A percentile compares a stretch with the other conserved stretches of the same genome.
Evolutionary conservation across 2,113 vertebrate genomes (phyloP).

Genomic region (Dasyurus viverrinus): DNA sequence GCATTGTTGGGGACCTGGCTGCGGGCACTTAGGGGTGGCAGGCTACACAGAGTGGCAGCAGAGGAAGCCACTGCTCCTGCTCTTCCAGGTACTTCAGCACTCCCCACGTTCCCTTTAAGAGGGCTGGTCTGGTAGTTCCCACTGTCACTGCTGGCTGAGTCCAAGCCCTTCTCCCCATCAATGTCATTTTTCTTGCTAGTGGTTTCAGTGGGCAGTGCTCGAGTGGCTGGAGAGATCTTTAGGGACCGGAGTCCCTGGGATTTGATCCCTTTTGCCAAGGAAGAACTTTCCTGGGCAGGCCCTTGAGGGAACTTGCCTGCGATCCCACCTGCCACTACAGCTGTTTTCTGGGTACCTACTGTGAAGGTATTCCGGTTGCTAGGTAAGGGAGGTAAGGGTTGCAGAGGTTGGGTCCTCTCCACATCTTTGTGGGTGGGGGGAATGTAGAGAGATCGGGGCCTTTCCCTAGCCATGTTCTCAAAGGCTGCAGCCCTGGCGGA

Average conservation of each 20-base stretch:
- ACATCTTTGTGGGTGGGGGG: conserved; percentile 58
- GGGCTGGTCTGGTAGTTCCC: conserved; percentile 92
- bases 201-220: conserved; percentile 53
- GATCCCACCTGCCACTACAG: conserved; percentile 59
- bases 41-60: conserved; percentile 73
- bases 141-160: conserved; percentile 75
- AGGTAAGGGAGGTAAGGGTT: conserved; percentile 51
- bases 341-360: conserved; percentile 76
- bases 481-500: conserved; percentile 75
- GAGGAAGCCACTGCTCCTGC: conserved; percentile 38
- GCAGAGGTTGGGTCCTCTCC: conserved; percentile 45
- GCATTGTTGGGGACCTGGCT: conserved; percentile 63
- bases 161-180: conserved; percentile 62
- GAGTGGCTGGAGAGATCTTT: conserved; percentile 71
- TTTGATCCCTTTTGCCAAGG: conserved; percentile 46
- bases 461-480: conserved; percentile 80
- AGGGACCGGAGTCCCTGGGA: conserved; percentile 68
- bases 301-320: conserved; percentile 74
- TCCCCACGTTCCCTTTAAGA: conserved; percentile 77
- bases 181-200: conserved; percentile 53
- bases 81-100: conserved; percentile 50
- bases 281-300: conserved; percentile 54
- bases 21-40: conserved; percentile 76
- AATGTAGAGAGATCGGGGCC: conserved; percentile 74
- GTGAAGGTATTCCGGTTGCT: conserved; percentile 56